phyloP scores from a whole-genome alignment of 1,140 invertebrate species.

The Drosophila pseudoobscura region DNA sequence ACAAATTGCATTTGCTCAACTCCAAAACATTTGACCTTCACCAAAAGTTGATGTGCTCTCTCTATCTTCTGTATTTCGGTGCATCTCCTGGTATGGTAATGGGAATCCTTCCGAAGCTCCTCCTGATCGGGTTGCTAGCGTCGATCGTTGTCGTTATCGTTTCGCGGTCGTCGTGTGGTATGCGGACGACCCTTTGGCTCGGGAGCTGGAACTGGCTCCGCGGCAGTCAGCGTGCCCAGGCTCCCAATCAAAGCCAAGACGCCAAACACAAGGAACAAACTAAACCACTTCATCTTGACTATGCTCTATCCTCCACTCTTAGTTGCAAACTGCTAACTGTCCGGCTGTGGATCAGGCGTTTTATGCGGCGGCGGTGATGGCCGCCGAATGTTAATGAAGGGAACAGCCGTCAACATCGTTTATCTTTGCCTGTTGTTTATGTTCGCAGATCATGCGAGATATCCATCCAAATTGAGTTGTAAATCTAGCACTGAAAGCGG shows the following conservation, averaged over 20 bases:
- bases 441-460: conserved; percentile 48
- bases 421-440: conserved; percentile 61
- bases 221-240: conserved; percentile 49
- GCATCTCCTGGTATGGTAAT: conserved; percentile 36
- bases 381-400: conserved; percentile 51
- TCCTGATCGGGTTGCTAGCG: conserved; percentile 58
- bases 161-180: conserved; percentile 68
- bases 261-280: conserved; percentile 65
- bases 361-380: conserved; percentile 37
- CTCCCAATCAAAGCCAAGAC: conserved; percentile 64
- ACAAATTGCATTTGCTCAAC: conserved; percentile 66
- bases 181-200: conserved; percentile 73
- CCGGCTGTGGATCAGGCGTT: not conserved
- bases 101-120: not conserved
- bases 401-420: conserved; percentile 71
- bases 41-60: conserved; percentile 36
- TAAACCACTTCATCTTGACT: conserved; percentile 73
- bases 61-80: conserved; percentile 35
- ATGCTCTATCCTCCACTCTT: conserved; percentile 3
- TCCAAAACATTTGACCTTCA: conserved; percentile 71
- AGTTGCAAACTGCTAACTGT: conserved; percentile 45
- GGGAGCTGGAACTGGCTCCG: conserved; percentile 54
- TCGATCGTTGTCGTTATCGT: conserved; percentile 66
- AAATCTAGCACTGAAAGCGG: conserved; percentile 74
- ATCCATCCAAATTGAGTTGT: conserved; percentile 70